Conservation (phyloP, 2,113 vertebrate genomes). For the Gymnocephalus cernua region DNA sequence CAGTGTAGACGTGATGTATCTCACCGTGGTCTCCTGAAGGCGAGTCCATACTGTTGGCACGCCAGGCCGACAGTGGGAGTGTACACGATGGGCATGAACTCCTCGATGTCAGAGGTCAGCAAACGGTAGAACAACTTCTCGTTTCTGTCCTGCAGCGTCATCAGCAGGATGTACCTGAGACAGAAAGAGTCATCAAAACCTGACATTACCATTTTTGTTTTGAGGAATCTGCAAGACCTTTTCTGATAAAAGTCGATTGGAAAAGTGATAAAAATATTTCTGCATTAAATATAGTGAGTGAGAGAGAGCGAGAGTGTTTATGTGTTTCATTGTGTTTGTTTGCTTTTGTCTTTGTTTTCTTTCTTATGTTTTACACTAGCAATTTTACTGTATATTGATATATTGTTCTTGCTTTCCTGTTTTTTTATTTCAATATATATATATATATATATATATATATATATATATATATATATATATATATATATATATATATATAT, state of each 20-base stretch:
- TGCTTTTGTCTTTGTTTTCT: too few relatives aligned
- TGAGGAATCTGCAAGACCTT: neutral
- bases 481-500: too few relatives aligned
- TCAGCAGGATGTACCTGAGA: constrained; percentile 94
- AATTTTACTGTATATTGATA: too few relatives aligned
- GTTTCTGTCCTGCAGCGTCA: constrained; percentile 98
- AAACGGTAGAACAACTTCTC: constrained; percentile 98
- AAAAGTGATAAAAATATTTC: neutral
- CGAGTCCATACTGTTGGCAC: constrained; percentile 96
- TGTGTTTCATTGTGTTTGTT: too few relatives aligned
- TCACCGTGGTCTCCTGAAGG: constrained; percentile 97
- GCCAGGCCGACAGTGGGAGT: constrained; percentile 96
- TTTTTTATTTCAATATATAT: too few relatives aligned
- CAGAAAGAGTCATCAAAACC: neutral
- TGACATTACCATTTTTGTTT: neutral
- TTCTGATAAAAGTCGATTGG: neutral
- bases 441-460: too few relatives aligned
- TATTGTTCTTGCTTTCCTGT: too few relatives aligned
- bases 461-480: too few relatives aligned
- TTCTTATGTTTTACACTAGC: too few relatives aligned
- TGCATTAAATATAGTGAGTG: neutral
- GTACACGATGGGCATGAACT: constrained; percentile 98
- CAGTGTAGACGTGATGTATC: constrained; percentile 22
- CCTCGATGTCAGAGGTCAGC: constrained; percentile 94
- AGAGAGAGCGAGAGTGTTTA: neutral